Evolutionary conservation across 2,113 vertebrate species (phyloP), one percentile per base, ranked within the genome.

Genomic region (Phoenicopterus ruber): DNA sequence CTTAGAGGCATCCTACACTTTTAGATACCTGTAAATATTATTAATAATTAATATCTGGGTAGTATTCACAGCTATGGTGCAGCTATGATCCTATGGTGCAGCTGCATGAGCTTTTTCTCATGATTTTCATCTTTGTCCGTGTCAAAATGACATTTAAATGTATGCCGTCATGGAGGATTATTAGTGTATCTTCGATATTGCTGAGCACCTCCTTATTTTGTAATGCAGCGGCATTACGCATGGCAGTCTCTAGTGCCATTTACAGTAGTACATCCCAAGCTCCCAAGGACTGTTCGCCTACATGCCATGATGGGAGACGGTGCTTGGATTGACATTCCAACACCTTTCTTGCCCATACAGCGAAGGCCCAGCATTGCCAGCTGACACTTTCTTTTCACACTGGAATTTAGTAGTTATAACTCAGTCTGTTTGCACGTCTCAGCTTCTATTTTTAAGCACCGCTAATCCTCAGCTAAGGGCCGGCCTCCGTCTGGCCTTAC

Each of bases 271-370:
- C 47, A 78, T 87, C 73, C 77, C 76, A 69, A 29, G 49, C 81
- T 94, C 54, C 55, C 86, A 88, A 88, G 88, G 46, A 65, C 88
- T n/a, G 79, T 54, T 94, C 3, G 0, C 92, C 89, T 82, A 59
- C 70, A 20, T 92, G 86, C 78, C 36, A 67, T 82, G 96, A 57
- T 6, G 15, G 62, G 86, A 95, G 82, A 72, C 49, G 93, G 81
- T 86, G 61, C 85, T 88, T 89, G 79, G 84, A 95, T 82, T 96
- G 96, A 92, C 94, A 95, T 97, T 95, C 93, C 93, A 94, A 88
- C 92, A 96, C 77, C 70, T 90, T 94, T 91, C 96, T 94, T 96
- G 95, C 77, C 71, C 73, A 90, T 88, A 81, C 86, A 94, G 95
- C 5, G 1, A 87, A 95, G 96, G 74, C 91, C 81, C 81, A 94